Base-by-base conservation (phyloP, 2,888 invertebrate genomes). In the Iselma pallidipennis region DNA sequence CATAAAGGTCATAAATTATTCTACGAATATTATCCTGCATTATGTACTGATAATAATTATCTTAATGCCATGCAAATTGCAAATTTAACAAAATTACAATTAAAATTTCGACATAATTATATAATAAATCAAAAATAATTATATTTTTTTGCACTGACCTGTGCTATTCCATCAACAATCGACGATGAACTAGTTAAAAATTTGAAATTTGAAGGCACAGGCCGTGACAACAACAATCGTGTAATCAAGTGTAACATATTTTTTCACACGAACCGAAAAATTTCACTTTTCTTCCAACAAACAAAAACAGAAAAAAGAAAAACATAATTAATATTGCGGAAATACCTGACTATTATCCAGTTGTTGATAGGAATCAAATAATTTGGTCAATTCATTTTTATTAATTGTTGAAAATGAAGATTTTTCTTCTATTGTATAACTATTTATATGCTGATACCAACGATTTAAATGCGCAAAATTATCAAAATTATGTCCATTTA, bases 381-480 rank as follows among this genome's bases (percentile, higher is more conserved):
- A 69, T 14, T 71, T 62, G 67, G 71, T 81, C 81, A 79, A 76
- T 80, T 83, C 81, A 81, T 80, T 68, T 74, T 76, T 71, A 72
- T 76, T 71, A 65, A 77, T 74, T 67, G 69, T 60, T 69, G 80
- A 80, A 71, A 87, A 86, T 66, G 77, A 73, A 65, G 74, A 76
- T 74, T 82, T 81, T 76, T 88, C 87, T 62, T 77, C 76, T 66
- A 79, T 78, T 75, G 81, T 82, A 80, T 85, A 88, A 81, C 86
- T 88, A 80, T 82, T 78, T 80, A 88, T 85, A 80, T 88, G 87
- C 78, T 82, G 78, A 79, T 83, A 85, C 88, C 88, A 88, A 79
- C 88, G 83, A 74, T 80, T 82, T 67, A 88, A 76, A 75, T 86
- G 78, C 57, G 77, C 77, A 76, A 82, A 85, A 66, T 80, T 80